These are phyloP conservation scores for Arbacia lixula DNA, from an alignment of 53 echinoderm and acorn worm genomes.

Conservation along the genomic window DNA sequence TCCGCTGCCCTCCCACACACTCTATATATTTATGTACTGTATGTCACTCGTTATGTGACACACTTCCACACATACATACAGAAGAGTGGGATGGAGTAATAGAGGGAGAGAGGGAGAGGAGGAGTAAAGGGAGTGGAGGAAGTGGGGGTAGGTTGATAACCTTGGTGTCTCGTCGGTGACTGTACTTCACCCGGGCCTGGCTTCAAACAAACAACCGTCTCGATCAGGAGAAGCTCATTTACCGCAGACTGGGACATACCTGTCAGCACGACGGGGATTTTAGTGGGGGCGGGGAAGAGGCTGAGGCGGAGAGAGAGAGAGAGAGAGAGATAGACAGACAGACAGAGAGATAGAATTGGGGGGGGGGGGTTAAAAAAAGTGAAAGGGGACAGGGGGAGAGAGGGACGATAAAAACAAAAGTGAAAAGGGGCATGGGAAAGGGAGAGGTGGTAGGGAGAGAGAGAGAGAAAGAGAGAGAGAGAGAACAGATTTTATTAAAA, in stretches of 20 bases:
- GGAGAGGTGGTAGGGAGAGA: neutral
- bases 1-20: too few relatives aligned
- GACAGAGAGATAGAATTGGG: too few relatives aligned
- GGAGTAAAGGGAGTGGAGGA: neutral
- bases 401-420: neutral
- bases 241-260: constrained; percentile 42
- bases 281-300: neutral
- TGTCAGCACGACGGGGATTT: constrained; percentile 27
- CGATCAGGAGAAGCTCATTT: constrained; percentile 52
- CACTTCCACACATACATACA: neutral
- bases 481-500: too few relatives aligned
- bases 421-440: neutral
- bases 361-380: neutral
- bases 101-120: neutral
- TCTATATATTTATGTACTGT: too few relatives aligned
- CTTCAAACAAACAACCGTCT: constrained; percentile 49
- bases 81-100: neutral
- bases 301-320: neutral
- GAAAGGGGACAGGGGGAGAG: neutral
- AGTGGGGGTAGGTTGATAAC: constrained; percentile 32
- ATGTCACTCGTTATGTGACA: too few relatives aligned
- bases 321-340: neutral
- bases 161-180: constrained; percentile 27
- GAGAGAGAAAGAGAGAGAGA: constrained; percentile 9
- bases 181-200: constrained; percentile 24